phyloP scores from a whole-genome alignment of 2,888 invertebrate genomes.

The Dryocosmus kuriphilus region DNA sequence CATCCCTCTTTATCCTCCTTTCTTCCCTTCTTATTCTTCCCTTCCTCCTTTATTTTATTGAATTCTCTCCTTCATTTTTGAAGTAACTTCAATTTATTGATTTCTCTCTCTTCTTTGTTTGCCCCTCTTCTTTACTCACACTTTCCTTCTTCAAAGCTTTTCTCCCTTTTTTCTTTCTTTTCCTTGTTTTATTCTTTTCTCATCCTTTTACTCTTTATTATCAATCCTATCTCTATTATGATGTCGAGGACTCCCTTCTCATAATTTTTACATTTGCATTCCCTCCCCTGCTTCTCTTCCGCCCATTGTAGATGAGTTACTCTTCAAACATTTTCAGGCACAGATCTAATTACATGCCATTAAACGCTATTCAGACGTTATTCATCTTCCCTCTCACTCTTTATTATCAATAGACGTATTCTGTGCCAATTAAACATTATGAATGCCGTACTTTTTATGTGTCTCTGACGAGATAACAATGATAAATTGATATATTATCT shows the following conservation, averaged over 20 bases:
- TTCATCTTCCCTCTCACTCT: constrained; percentile 28
- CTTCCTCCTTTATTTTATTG: not conserved
- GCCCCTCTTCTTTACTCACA: constrained; percentile 35
- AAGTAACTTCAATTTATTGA: constrained; percentile 6
- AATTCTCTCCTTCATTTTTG: not conserved
- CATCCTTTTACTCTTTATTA: constrained; percentile 28
- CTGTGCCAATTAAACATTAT: constrained; percentile 34
- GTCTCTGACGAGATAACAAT: not conserved
- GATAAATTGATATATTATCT: constrained; percentile 1
- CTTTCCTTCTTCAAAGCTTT: not conserved
- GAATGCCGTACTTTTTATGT: constrained; percentile 27
- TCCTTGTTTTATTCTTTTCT: constrained; percentile 23
- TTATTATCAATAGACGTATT: constrained; percentile 40
- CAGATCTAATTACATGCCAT: constrained; percentile 35
- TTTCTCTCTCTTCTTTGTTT: constrained; percentile 37
- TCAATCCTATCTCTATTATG: not conserved
- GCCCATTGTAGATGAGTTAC: constrained; percentile 30
- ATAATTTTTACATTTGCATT: constrained; percentile 35
- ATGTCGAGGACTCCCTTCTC: constrained; percentile 17
- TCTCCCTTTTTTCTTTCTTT: constrained; percentile 24
- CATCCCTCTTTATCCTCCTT: constrained; percentile 45
- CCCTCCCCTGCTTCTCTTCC: constrained; percentile 2
- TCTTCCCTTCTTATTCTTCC: constrained; percentile 29
- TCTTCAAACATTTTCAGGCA: constrained; percentile 37
- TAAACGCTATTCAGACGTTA: constrained; percentile 31